Evolutionary conservation across 2,797 vertebrate genomes (phyloP), one percentile per base, ranked within the genome.

Genomic region (Hephaestus fuliginosus): DNA sequence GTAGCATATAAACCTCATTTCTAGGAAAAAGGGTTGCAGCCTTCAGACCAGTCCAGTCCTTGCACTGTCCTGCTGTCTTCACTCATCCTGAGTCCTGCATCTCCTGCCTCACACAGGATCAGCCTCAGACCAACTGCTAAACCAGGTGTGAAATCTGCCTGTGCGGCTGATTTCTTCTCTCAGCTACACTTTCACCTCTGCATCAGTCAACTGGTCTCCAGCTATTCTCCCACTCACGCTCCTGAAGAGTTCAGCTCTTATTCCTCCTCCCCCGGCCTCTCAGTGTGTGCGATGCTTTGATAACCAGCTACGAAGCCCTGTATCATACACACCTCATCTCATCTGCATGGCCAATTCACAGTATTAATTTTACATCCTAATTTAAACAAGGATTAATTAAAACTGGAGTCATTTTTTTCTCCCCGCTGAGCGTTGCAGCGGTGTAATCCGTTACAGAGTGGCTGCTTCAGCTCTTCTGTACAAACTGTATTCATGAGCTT

Each of bases 381-480:
- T 89, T 93, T 87, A 92, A 94, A 95, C 82, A 86, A 86, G 85
- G 90, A 94, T 93, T 89, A 87, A 95, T 95, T 94, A 89, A 91
- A 93, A 84, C 63, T 86, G 7, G 62, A 85, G 75, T 78, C 83
- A 56, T 84, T 90, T 80, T 76, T 55, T 22, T 12, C 68, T 71
- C 63, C 78, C 74, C 2, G 30, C 81, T 84, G 75, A 77, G 80
- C 80, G 49, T 69, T 46, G 70, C 53, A 4, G 51, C 57, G 15
- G 71, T 74, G 61, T 86, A 89, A 94, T 91, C 83, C 64, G 61
- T 87, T 81, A 73, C 83, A 60, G 41, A 70, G 39, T 39, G 56
- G 72, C 86, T 81, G 80, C 61, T 73, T 52, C 44, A 82, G 83
- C 80, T 81, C 75, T 74, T 74, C 68, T 48, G 41, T 61, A 65